Evolutionary conservation across 2,797 vertebrate genomes (phyloP), one percentile per base, ranked within the genome.

Genomic region (Paedocypris micromegethes): DNA sequence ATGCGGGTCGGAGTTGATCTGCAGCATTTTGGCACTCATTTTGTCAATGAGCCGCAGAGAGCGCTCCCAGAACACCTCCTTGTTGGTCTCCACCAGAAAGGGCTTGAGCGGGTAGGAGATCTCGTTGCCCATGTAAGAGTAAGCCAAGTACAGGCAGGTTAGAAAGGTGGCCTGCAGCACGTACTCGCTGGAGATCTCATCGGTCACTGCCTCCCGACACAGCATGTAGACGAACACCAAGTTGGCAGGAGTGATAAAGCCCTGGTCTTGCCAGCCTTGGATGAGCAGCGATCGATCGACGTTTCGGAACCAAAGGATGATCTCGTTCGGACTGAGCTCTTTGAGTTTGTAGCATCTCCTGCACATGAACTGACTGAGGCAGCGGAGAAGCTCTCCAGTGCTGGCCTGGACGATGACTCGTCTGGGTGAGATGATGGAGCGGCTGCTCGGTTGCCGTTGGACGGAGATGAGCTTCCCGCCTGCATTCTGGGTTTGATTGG

Each of bases 231-330:
- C 90, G 67, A 95, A 96, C 67, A 95, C 93, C 68, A 96, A 85
- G 85, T 93, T 94, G 78, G 93, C 92, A 0, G 93, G 93, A 37
- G 93, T 94, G 78, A 96, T 93, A 85, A 96, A 96, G 73, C 92
- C 93, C 84, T 95, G 93, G 79, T 96, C 94, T 81, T 95, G 94
- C 93, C 94, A 96, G 61, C 94, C 93, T 79, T 95, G 94, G 75
- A 96, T 88, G 72, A 96, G 85, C 77, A 96, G 88, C 2, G 93
- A 91, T 69, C 94, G 91, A 85, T 96, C 94, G 72, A 96, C 93
- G 54, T 91, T 92, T 74, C 94, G 90, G 86, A 96, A 93, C 93
- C 94, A 96, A 60, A 92, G 87, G 78, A 94, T 90, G 78, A 92
- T 90, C 79, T 96, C 93, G 72, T 89, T 91, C 9, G 92, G 89